Conservation (phyloP, 2,797 vertebrate genomes). For the Falco rusticolus region DNA sequence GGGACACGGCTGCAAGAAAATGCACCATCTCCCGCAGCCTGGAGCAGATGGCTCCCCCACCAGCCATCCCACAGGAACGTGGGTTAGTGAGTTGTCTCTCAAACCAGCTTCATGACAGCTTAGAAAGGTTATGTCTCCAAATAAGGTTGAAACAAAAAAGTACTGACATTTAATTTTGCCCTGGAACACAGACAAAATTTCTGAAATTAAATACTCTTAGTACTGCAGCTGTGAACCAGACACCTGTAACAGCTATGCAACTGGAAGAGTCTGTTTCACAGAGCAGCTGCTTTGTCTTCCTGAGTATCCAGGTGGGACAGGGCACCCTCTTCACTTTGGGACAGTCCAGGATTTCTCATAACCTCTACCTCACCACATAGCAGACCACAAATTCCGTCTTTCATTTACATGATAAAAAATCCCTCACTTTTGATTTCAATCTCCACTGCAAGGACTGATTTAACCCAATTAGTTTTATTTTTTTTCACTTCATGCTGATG, state of each 20-base stretch:
- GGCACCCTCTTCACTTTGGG: background rate
- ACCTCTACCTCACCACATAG: background rate
- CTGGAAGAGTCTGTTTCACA: background rate
- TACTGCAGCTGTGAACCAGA: background rate
- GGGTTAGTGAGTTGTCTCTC: background rate
- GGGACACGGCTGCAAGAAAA: background rate
- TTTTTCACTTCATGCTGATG: background rate
- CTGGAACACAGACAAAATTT: background rate
- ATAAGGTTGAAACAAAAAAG: background rate
- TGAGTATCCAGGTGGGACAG: background rate
- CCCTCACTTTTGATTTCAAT: background rate
- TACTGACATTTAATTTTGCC: background rate
- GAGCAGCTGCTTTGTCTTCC: background rate
- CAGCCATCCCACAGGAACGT: background rate
- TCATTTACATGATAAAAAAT: background rate
- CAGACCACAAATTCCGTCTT: background rate
- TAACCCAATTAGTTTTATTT: background rate
- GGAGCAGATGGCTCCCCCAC: background rate
- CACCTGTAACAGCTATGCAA: background rate
- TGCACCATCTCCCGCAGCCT: background rate
- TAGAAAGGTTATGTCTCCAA: background rate
- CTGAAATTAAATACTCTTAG: background rate
- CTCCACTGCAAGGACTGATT: background rate
- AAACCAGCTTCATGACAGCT: accelerated
- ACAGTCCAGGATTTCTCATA: background rate